Evolutionary conservation across 92 coral and sea anemone genomes (phyloP).

Genomic region (Heliopora coerulea): DNA sequence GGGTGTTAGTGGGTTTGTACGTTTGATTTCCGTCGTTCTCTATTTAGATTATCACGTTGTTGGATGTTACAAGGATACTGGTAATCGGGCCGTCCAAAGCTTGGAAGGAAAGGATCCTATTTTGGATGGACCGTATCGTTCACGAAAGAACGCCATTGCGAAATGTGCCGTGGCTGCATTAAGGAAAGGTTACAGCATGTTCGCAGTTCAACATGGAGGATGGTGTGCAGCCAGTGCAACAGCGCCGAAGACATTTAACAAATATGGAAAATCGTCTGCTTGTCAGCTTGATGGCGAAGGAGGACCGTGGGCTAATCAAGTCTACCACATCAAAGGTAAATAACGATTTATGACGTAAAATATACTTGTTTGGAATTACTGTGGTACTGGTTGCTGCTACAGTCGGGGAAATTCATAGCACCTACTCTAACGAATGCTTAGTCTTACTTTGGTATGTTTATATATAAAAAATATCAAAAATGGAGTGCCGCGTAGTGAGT

Average conservation of each 20-base stretch:
- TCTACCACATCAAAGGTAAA: slow-evolving; percentile 41
- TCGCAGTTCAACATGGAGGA: slow-evolving; percentile 44
- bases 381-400: too few relatives aligned
- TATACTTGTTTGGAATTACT: too few relatives aligned
- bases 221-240: slow-evolving; percentile 37
- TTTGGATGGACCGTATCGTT: slow-evolving; percentile 10
- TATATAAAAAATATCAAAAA: too few relatives aligned
- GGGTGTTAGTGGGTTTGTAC: too few relatives aligned
- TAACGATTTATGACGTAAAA: too few relatives aligned
- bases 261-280: slow-evolving; percentile 32
- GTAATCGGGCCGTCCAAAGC: slow-evolving; percentile 28
- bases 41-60: too few relatives aligned
- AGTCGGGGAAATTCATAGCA: too few relatives aligned
- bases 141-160: slow-evolving; percentile 24
- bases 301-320: slow-evolving; percentile 42
- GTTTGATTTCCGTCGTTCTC: too few relatives aligned
- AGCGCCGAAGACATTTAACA: slow-evolving; percentile 36
- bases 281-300: slow-evolving; percentile 42
- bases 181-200: slow-evolving; percentile 35
- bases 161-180: slow-evolving; percentile 37
- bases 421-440: too few relatives aligned
- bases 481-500: too few relatives aligned
- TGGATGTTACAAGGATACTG: slow-evolving; percentile 37
- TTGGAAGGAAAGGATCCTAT: not conserved
- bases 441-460: too few relatives aligned